Evolutionary conservation across 2,113 vertebrate genomes (phyloP), one percentile per base, ranked within the genome.

Genomic region (Nesoenas mayeri): DNA sequence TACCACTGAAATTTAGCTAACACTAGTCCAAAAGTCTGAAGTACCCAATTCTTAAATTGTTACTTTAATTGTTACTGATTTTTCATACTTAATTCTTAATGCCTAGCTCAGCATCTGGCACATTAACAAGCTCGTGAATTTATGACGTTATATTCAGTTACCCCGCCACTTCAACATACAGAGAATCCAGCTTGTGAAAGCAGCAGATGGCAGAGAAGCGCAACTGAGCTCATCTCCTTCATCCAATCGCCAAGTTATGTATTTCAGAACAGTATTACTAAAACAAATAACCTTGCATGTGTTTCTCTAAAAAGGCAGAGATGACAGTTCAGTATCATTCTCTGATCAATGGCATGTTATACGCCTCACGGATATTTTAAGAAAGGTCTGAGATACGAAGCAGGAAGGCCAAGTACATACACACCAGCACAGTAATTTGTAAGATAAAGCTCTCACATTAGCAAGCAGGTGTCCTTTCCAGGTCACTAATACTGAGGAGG

Each of bases 391-490:
- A 57, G 31, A 53, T 3, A 67, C 26, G 57, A 79, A 86, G 70
- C 54, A 88, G 51, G 36, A 88, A 65, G 60, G 82, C 40, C 85
- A 87, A 85, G 50, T 44, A 56, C 34, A 19, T 28, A 70, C 5
- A 78, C 11, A 61, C 11, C 24, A 40, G 38, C 4, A 1, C 65
- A 81, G 70, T 88, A 72, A 97, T 79, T 89, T 84, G 26, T 78
- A 87, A 89, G 65, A 79, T 22, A 95, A 91, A 91, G 65, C 34
- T 84, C 54, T 81, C 28, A 10, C n/a, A 44, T 78, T 54, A 95
- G 89, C 83, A 90, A 42, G 44, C 18, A 81, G 44, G 65, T 84
- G 84, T 69, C 84, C 84, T 87, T 92, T 89, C 66, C 65, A 89
- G 83, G 57, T 93, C 77, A 89, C 47, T 86, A 88, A 88, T 38